Percentiles rank a stretch among this genome's conserved stretches.
phyloP scores from a whole-genome alignment of 1,140 invertebrate species.

The Caenorhabditis brenneri region DNA sequence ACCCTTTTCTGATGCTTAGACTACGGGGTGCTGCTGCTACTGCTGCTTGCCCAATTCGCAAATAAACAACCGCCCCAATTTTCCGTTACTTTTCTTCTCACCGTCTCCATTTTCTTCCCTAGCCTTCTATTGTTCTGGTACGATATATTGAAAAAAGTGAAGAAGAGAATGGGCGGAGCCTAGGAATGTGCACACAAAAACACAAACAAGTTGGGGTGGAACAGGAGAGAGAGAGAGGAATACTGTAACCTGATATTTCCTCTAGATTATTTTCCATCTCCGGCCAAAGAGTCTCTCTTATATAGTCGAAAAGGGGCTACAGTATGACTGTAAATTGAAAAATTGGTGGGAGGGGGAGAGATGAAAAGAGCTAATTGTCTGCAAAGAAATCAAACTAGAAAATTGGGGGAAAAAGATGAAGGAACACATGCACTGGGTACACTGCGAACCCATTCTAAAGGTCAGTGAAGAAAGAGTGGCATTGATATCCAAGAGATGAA shows the following conservation, averaged over 20 bases:
- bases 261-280: not conserved
- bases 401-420: not conserved
- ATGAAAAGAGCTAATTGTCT: not conserved
- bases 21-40: not conserved
- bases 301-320: not conserved
- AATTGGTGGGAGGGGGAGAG: not conserved
- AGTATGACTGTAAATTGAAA: not conserved
- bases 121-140: not conserved
- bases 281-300: not conserved
- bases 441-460: not conserved
- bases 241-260: not conserved
- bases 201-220: not conserved
- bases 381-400: not conserved
- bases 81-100: not conserved
- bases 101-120: not conserved
- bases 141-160: not conserved
- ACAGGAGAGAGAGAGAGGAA: not conserved
- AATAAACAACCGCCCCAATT: constrained; percentile 5
- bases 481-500: no score
- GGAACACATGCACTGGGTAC: not conserved
- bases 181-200: no score
- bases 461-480: not conserved
- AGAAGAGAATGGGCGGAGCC: no score
- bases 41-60: constrained; percentile 14
- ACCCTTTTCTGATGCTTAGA: not conserved